Conservation (phyloP, 2,797 vertebrate genomes). For the Syndactyla subalaris region DNA sequence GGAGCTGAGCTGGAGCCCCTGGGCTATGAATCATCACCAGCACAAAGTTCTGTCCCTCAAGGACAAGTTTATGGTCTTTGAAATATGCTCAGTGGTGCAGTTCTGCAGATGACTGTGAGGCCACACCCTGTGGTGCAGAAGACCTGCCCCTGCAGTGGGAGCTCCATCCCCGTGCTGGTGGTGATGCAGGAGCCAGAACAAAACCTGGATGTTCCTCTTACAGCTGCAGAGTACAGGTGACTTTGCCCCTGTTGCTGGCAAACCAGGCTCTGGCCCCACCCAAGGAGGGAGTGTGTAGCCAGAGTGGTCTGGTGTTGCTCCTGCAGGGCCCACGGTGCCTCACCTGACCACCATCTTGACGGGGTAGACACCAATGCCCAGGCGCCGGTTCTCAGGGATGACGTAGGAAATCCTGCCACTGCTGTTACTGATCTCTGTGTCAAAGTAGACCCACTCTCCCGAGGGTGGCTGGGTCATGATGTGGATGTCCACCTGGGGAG, state of each 20-base stretch:
- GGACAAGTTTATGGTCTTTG: neutral
- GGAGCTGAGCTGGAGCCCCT: neutral
- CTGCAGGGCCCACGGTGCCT: neutral
- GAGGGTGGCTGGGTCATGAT: slow-evolving; percentile 97
- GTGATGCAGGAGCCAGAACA: neutral
- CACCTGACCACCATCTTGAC: slow-evolving; percentile 99
- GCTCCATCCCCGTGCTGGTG: neutral
- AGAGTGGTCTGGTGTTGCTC: neutral
- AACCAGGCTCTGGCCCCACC: neutral
- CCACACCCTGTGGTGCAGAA: neutral
- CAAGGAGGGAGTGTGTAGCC: neutral
- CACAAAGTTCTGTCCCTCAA: neutral
- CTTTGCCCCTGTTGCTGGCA: neutral
- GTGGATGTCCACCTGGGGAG: slow-evolving; percentile 91
- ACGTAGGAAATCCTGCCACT: slow-evolving; percentile 91
- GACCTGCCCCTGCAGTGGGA: neutral
- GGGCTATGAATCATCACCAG: neutral
- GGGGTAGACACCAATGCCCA: slow-evolving; percentile 95
- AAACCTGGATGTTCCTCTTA: neutral
- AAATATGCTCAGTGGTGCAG: neutral
- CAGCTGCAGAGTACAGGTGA: neutral
- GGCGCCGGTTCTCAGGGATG: slow-evolving; percentile 88
- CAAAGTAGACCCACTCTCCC: slow-evolving; percentile 94
- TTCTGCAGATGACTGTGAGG: neutral
- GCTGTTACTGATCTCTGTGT: slow-evolving; percentile 94